These are phyloP conservation scores for Rugalucina vietnamica DNA, from an alignment of 2,888 invertebrate species.

Conservation along the genomic window DNA sequence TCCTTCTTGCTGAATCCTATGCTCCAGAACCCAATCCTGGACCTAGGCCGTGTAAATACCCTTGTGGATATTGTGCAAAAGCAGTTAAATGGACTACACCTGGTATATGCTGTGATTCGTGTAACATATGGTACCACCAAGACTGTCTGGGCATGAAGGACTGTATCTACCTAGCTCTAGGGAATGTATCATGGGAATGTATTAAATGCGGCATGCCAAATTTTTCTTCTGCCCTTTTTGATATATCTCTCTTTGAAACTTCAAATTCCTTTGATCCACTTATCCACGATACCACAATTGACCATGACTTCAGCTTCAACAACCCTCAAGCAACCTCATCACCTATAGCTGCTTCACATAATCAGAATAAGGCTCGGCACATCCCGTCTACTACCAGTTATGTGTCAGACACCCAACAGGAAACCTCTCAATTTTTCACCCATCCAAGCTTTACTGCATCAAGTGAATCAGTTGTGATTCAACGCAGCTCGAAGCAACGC, in stretches of 20 bases:
- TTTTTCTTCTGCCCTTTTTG: background rate
- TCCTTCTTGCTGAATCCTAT: conserved; percentile 27
- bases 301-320: background rate
- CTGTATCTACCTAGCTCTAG: background rate
- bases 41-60: conserved; percentile 12
- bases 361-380: background rate
- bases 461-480: background rate
- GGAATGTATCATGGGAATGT: background rate
- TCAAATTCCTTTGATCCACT: background rate
- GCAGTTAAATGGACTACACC: conserved; percentile 21
- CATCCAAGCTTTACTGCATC: background rate
- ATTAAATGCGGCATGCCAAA: background rate
- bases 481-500: background rate
- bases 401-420: background rate
- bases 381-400: background rate
- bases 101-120: background rate
- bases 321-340: background rate
- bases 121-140: background rate
- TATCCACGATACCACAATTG: background rate
- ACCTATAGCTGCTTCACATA: background rate
- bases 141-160: conserved; percentile 2
- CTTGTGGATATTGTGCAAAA: conserved; percentile 16
- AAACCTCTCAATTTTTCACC: background rate
- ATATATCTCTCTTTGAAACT: background rate
- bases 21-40: conserved; percentile 34